phyloP scores from a whole-genome alignment of 2,113 vertebrate species.

The Rattus rattus region DNA sequence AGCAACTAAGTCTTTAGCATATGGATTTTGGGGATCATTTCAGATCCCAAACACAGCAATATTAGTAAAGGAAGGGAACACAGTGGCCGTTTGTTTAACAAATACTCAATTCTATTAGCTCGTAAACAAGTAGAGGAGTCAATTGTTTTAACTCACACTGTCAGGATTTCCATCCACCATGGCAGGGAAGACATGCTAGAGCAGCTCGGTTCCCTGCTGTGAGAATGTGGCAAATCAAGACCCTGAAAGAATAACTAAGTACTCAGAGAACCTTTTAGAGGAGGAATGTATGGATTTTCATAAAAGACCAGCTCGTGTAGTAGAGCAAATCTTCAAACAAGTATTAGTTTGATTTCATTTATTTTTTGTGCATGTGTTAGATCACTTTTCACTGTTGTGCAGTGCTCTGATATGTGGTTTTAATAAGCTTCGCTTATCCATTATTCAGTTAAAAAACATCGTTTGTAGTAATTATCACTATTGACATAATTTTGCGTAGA shows the following conservation, averaged over 20 bases:
- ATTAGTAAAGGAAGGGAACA: background rate
- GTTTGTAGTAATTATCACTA: background rate
- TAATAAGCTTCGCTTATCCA: background rate
- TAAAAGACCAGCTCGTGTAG: background rate
- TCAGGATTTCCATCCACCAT: background rate
- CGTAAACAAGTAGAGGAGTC: background rate
- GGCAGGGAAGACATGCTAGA: background rate
- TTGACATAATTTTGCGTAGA: background rate
- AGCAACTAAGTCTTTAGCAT: background rate
- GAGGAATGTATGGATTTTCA: background rate
- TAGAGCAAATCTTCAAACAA: background rate
- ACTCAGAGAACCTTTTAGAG: background rate
- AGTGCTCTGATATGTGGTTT: background rate
- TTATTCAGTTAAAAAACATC: constrained; percentile 1
- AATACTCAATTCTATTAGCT: background rate
- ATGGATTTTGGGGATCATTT: background rate
- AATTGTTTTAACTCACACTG: background rate
- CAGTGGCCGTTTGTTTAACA: constrained; percentile 8
- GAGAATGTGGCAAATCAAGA: background rate
- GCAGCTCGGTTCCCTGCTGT: background rate
- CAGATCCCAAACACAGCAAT: background rate
- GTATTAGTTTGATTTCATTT: constrained; percentile 33
- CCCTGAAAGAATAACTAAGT: background rate
- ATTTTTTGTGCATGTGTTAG: background rate
- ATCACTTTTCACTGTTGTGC: background rate